Base-by-base conservation (phyloP, 2,797 vertebrate genomes). In the Silurus lanzhouensis region DNA sequence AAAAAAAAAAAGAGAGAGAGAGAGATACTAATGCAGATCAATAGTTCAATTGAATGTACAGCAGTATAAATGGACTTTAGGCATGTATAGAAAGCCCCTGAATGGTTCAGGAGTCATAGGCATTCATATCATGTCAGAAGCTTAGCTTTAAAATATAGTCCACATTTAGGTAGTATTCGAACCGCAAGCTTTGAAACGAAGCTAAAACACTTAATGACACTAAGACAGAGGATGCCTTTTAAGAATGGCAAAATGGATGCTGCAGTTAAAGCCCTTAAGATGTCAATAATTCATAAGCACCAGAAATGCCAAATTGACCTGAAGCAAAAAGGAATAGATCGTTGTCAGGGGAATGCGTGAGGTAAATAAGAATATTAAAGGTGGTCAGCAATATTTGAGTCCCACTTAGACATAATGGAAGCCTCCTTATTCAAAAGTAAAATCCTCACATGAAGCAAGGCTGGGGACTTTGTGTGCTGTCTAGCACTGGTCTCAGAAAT, bases 241-340 rank as follows among this genome's bases (percentile, higher is more conserved):
- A 52, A 67, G 76, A 92, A 91, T 87, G 60, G 87, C 76, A 95
- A 94, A 91, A 96, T 94, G 82, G 89, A 95, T 94, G 93, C 91
- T 79, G 89, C 91, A 90, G 90, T 93, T 92, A 86, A 86, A 93
- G 91, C 87, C 89, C 63, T 90, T 91, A 87, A 87, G 87, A 86
- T 77, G 88, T 95, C 84, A 94, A 95, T 95, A 92, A 95, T 95
- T 95, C 80, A 95, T 92, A 89, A 63, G 63, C 64, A 86, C 81
- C 84, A 71, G 70, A 84, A 89, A 87, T 90, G 89, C 82, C 79
- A 74, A 88, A 91, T 58, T 87, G 83, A 78, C 44, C 81, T 25
- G 55, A 84, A 91, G 83, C 91, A 91, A 79, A 90, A 90, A 88
- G 85, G 74, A 67, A 89, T 83, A 91, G 90, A 94, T 90, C 72